These are phyloP conservation scores for Himantopus leucocephalus DNA, from an alignment of 2,113 vertebrate species.

Conservation along the genomic window DNA sequence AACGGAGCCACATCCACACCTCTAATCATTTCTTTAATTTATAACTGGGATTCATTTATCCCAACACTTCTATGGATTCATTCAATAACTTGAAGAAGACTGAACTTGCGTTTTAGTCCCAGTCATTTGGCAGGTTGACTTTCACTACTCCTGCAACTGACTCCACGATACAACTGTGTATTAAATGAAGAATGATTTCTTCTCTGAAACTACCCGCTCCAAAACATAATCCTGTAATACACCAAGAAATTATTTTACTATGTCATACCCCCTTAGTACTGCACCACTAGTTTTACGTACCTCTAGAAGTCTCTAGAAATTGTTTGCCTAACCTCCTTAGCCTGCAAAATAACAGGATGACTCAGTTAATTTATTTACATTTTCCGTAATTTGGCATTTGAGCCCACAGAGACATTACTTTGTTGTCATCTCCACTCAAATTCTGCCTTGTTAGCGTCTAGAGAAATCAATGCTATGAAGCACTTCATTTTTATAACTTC, in stretches of 20 bases:
- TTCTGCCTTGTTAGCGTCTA: neutral
- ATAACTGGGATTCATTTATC: neutral
- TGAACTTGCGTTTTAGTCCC: neutral
- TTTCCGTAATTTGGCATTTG: conserved; percentile 44
- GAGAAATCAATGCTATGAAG: conserved; percentile 44
- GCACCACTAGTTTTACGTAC: neutral
- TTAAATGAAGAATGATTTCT: neutral
- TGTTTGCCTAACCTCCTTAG: neutral
- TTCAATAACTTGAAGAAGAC: neutral
- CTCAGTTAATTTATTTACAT: conserved; percentile 45
- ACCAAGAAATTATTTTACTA: neutral
- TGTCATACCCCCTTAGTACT: neutral
- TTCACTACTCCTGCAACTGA: neutral
- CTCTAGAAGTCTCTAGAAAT: conserved; percentile 10
- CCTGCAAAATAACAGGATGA: neutral
- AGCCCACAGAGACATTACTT: conserved; percentile 26
- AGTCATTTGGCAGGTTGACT: neutral
- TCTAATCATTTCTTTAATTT: neutral
- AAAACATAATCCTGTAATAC: neutral
- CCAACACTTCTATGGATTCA: neutral
- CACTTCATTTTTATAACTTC: conserved; percentile 44
- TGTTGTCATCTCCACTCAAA: conserved; percentile 31
- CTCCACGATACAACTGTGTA: neutral
- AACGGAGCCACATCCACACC: neutral
- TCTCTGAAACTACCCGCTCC: neutral